Evolutionary conservation across 2,888 invertebrate species (phyloP), one percentile per base, ranked within the genome.

Genomic region (Ypsolopha scabrella): DNA sequence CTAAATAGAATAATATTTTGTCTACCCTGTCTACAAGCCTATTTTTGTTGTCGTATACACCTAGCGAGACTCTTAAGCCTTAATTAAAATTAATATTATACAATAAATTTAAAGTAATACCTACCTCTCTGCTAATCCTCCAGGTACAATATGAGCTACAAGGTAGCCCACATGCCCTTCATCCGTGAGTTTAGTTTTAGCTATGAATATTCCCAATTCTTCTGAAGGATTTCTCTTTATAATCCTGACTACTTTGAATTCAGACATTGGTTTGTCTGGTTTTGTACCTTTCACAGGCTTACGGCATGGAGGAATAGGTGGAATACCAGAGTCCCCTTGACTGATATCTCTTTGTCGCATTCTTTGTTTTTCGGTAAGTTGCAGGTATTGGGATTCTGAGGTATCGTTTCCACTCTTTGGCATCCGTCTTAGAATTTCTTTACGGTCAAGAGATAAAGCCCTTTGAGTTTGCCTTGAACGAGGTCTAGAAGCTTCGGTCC

Each of bases 161-260:
- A 91, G 79, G 67, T 92, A 93, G 11, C 91, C 90, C n/a, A 87
- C 68, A 53, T 86, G 87, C n/a, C 87, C 88, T 67, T 89, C 87
- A 52, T 89, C 89, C 2, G 88, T 80, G 11, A 89, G 78, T 56
- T 89, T 89, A 38, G 89, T 89, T 74, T 91, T 91, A 4, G 92
- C 90, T 54, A 93, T 92, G 62, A 91, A 91, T 67, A 93, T 92
- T 6, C 93, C 93, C 45, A 93, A 72, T 68, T 91, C 92, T 64
- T 92, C 91, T 38, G 85, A 75, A 4, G 88, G 83, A 53, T 77
- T 86, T 53, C 87, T 85, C 60, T 89, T 87, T 6, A 80, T 70
- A 55, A 92, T 87, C 60, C 88, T 87, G 6, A 91, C 90, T 6
- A 83, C 86, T 72, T 85, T 79, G 58, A 80, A 80, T 62, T 82